phyloP scores from a whole-genome alignment of 2,888 invertebrate genomes.

The Chymomyza fuscimana region DNA sequence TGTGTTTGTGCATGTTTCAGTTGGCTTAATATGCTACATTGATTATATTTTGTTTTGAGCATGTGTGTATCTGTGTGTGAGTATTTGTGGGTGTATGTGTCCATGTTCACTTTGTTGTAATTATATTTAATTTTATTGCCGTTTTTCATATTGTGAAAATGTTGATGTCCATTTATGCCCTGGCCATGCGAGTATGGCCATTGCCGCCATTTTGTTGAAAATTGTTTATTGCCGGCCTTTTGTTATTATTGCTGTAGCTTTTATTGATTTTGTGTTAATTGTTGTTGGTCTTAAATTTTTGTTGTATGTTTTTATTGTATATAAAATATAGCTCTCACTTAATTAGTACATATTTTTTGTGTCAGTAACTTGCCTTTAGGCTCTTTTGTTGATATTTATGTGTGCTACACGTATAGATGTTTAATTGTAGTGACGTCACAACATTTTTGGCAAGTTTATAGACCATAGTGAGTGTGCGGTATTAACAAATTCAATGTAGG shows the following conservation, averaged over 20 bases:
- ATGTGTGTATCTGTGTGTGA: slow-evolving; percentile 4
- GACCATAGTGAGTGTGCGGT: no score
- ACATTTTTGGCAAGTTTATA: neutral
- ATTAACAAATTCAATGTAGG: no score
- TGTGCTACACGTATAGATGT: neutral
- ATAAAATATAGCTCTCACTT: neutral
- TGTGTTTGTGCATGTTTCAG: slow-evolving; percentile 12
- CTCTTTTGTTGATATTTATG: neutral
- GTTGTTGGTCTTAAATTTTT: slow-evolving; percentile 44
- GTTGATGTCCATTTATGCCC: slow-evolving; percentile 1
- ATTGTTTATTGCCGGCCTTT: neutral
- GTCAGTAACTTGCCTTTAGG: neutral
- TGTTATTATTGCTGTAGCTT: slow-evolving; percentile 40
- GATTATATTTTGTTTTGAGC: slow-evolving; percentile 6
- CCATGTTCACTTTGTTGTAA: slow-evolving; percentile 49
- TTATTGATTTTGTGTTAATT: slow-evolving; percentile 46
- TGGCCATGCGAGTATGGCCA: neutral
- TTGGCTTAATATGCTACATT: slow-evolving; percentile 11
- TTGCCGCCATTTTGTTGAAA: slow-evolving; percentile 32
- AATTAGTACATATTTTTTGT: slow-evolving; percentile 8
- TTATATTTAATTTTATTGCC: slow-evolving; percentile 69
- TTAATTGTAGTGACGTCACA: slow-evolving; percentile 2
- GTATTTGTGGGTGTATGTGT: slow-evolving; percentile 16
- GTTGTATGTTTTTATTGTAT: slow-evolving; percentile 17
- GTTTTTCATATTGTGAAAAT: slow-evolving; percentile 9